Conservation (phyloP, 2,113 vertebrate species). For the Anas platyrhynchos region DNA sequence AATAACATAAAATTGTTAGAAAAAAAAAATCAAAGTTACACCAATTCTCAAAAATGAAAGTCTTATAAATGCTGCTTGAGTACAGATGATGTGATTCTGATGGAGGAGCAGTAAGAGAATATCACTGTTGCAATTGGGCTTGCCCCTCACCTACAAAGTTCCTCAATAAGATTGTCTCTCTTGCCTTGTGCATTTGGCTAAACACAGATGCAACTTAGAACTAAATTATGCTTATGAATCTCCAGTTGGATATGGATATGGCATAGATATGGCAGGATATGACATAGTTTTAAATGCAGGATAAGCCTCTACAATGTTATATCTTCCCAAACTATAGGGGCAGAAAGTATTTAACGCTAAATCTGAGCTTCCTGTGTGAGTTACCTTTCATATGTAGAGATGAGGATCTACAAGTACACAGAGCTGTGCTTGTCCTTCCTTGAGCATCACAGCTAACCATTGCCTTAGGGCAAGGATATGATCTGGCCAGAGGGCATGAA, state of each 20-base stretch:
- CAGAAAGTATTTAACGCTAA: not conserved
- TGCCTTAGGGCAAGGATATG: not conserved
- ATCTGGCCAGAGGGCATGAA: not conserved
- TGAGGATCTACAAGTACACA: not conserved
- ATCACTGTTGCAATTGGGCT: not conserved
- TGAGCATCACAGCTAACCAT: not conserved
- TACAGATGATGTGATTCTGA: not conserved
- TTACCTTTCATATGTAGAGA: not conserved
- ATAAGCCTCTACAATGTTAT: not conserved
- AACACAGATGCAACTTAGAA: not conserved
- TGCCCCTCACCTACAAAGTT: not conserved
- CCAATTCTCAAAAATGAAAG: not conserved
- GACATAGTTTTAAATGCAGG: not conserved
- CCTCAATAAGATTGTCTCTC: not conserved
- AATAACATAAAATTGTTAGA: not conserved
- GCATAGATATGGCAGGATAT: not conserved
- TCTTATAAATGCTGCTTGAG: not conserved
- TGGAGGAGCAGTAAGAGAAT: not conserved
- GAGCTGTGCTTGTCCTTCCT: not conserved
- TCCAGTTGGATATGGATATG: not conserved
- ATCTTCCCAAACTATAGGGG: not conserved
- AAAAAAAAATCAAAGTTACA: not conserved
- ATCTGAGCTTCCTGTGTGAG: not conserved
- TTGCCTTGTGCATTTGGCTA: not conserved
- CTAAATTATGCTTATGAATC: not conserved